Conservation (phyloP, 2,888 invertebrate species). For the Lochmaea crataegi region DNA sequence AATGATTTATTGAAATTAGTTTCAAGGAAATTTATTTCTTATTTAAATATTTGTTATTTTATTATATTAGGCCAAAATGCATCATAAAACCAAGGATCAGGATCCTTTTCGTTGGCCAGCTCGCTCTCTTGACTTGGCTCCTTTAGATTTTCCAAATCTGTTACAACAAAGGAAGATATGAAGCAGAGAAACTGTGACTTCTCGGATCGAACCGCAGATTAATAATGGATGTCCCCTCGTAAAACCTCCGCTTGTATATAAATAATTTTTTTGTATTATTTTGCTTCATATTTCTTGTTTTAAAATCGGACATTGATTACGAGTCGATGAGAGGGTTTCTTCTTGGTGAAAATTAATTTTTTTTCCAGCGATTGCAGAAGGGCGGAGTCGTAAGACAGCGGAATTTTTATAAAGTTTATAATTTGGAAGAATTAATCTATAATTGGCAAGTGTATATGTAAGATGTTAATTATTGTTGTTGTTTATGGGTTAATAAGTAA, state of each 20-base stretch:
- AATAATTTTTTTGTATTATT: neutral
- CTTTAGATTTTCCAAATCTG: too few species aligned
- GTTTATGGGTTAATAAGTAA: neutral
- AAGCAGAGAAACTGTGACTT: too few species aligned
- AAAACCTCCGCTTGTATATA: neutral
- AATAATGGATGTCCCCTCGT: neutral
- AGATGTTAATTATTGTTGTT: slow-evolving; percentile 4
- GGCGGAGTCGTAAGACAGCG: slow-evolving; percentile 19
- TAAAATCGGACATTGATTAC: slow-evolving; percentile 10
- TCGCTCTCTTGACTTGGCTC: too few species aligned
- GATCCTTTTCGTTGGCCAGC: too few species aligned
- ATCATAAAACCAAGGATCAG: too few species aligned
- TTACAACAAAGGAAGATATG: too few species aligned
- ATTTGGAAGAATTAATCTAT: slow-evolving; percentile 8
- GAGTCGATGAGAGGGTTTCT: slow-evolving; percentile 9
- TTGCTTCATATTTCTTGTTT: slow-evolving; percentile 2
- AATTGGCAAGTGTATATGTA: slow-evolving; percentile 3
- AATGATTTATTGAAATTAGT: too few species aligned
- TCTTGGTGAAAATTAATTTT: slow-evolving; percentile 10
- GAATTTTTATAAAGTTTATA: slow-evolving; percentile 25
- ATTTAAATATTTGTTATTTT: too few species aligned
- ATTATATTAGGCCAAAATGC: too few species aligned
- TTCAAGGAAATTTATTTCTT: too few species aligned
- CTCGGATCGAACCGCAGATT: too few species aligned
- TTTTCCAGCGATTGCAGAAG: slow-evolving; percentile 10